Evolutionary conservation across 1,140 invertebrate genomes (phyloP), one percentile per base, ranked within the genome.

Genomic region (Maniola jurtina): DNA sequence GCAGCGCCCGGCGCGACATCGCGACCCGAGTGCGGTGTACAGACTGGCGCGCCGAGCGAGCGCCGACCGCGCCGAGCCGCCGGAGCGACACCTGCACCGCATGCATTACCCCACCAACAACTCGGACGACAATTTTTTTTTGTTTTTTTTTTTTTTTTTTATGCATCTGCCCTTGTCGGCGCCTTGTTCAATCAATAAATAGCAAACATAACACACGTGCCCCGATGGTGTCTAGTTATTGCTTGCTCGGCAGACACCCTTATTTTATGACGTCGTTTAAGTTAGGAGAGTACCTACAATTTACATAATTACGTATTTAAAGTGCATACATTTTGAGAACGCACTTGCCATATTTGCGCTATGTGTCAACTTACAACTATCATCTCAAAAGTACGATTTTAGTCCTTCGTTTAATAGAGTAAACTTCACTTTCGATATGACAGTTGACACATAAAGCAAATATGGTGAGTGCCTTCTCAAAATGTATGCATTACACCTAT

Each of bases 1-100:
- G 52, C 56, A 70, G 48, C 65, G 61, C 72, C 55, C 66, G 57
- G 58, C 73, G 76, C 79, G 70, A 71, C 85, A 81, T 83, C 64
- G 61, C 75, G 64, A 57, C 75, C 76, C 76, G 82, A 77, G 75
- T 76, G 76, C 83, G 64, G 68, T 63, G 78, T 76, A 72, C 77
- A 76, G 71, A 84, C 83, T 84, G 80, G 58, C 73, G 56, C 14
- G 14, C 2, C 48, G 7, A 25, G 14, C 48, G 48, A 52, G 14
- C 5, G 14, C 14, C 48, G n/a, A n/a, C 6, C 15, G 48, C 48
- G 9, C 9, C 42, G 38, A 9, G 42, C 42, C 42, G 42, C 13
- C 60, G 54, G 54, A 15, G 58, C 73, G 70, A 78, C 79, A 73
- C 72, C 70, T 70, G 70, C 64, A 50, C 47, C 36, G 45, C 62